A percentile compares a stretch with the other conserved stretches of the same genome.
Evolutionary conservation across 2,888 invertebrate genomes (phyloP).

Genomic region (Phaonia tiefii): DNA sequence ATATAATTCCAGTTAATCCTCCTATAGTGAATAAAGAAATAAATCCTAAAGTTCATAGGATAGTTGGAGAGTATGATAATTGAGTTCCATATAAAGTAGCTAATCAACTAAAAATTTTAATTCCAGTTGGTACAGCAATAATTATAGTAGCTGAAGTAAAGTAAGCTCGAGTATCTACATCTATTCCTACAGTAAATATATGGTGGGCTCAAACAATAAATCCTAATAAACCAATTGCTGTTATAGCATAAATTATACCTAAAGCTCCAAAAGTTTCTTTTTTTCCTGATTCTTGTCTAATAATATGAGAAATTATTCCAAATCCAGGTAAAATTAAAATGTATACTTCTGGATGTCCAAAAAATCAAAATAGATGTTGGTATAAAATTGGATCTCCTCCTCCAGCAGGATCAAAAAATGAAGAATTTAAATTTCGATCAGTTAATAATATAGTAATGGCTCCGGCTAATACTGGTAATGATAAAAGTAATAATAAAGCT

Average conservation of each 20-base stretch:
- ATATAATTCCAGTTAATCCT: conserved; percentile 85
- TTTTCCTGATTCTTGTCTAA: conserved; percentile 88
- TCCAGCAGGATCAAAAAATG: conserved; percentile 90
- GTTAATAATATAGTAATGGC: conserved; percentile 83
- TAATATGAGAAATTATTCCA: conserved; percentile 90
- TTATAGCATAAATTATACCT: conserved; percentile 88
- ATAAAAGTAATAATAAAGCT: conserved; percentile 84
- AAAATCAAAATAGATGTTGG: conserved; percentile 93
- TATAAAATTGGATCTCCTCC: conserved; percentile 91
- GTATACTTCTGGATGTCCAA: conserved; percentile 93
- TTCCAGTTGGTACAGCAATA: conserved; percentile 92
- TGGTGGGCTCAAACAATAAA: conserved; percentile 93
- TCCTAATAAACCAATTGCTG: conserved; percentile 90
- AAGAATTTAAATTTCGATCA: conserved; percentile 90
- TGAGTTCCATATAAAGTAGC: conserved; percentile 86
- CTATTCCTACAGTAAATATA: conserved; percentile 92
- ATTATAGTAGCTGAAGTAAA: conserved; percentile 92
- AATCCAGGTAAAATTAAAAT: conserved; percentile 92
- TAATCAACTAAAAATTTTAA: conserved; percentile 91
- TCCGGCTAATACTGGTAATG: conserved; percentile 88
- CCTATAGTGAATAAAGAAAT: conserved; percentile 81
- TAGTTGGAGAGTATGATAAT: conserved; percentile 83
- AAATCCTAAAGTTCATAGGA: conserved; percentile 79
- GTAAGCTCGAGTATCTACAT: conserved; percentile 91
- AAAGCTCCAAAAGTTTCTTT: conserved; percentile 87